Base-by-base conservation (phyloP, 2,888 invertebrate genomes). In the Bombylius major region DNA sequence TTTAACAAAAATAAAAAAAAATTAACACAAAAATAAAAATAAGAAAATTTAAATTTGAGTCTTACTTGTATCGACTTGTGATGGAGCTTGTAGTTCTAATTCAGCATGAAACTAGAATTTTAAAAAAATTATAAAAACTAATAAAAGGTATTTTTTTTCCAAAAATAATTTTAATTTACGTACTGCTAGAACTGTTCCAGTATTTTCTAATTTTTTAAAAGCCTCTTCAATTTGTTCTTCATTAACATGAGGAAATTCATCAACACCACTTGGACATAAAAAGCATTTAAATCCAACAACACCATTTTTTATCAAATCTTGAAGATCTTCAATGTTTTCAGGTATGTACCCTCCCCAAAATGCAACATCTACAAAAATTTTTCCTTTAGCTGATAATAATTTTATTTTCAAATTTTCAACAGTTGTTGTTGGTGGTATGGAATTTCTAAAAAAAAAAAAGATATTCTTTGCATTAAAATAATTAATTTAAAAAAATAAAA, bases 281-380 rank as follows among this genome's bases (percentile, higher is more conserved):
- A 84, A 84, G 65, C 84, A 83, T 70, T 84, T 85, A 66, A 85
- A 84, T 3, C 84, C 84, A 12, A 82, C 80, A 4, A 84, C 82
- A 5, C 84, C 84, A 48, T 78, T 79, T 39, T 77, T 67, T 4
- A 83, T 76, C 61, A 84, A 70, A 33, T 75, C 72, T 39, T 69
- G 67, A 13, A 84, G 70, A 1, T 80, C 78, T 59, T 76, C 82
- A 69, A 79, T 71, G 70, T 84, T 84, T 70, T 84, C 84, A 1
- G 80, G 82, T 55, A 83, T 76, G 6, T 84, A 78, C 23, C 84
- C 84, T 12, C 83, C 84, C 84, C 84, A 84, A 69, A 84, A 84
- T 5, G 78, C 84, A 53, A 84, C 80, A 65, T 84, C 83, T 0
- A 83, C 80, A 61, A 75, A 80, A 4, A 79, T 70, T 58, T 77